Conservation (phyloP, 2,113 vertebrate genomes). For the Marmota monax region DNA sequence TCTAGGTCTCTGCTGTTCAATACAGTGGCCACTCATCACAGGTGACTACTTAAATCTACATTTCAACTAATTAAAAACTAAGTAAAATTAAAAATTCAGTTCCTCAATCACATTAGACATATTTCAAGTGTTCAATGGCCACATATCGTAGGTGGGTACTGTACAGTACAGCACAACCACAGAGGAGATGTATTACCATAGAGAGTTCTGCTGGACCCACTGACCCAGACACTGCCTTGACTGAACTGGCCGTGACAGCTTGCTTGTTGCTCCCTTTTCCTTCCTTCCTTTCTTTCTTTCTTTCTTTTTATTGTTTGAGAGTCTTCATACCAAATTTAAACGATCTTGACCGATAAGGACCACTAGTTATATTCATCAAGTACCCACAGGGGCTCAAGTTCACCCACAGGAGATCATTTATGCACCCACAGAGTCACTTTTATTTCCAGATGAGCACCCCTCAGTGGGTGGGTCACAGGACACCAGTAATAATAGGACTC, state of each 20-base stretch:
- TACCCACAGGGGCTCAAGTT: not conserved
- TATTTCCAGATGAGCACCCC: not conserved
- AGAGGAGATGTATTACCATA: not conserved
- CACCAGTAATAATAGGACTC: not conserved
- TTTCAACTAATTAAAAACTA: not conserved
- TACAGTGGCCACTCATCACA: rapidly evolving
- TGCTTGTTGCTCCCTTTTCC: not conserved
- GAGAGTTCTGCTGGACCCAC: not conserved
- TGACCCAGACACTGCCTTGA: not conserved
- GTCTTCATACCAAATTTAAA: not conserved
- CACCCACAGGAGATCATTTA: not conserved
- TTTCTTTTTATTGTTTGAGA: not conserved
- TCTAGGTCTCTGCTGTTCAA: not conserved
- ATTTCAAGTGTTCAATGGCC: not conserved
- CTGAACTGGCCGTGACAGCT: not conserved
- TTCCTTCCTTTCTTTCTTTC: not conserved
- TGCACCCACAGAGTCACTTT: not conserved
- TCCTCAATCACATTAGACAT: not conserved
- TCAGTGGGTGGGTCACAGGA: not conserved
- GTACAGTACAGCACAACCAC: rapidly evolving
- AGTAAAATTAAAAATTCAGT: not conserved
- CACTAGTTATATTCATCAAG: not conserved
- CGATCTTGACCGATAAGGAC: not conserved
- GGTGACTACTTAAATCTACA: not conserved
- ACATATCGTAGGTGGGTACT: not conserved